A percentile compares a stretch with the other conserved stretches of the same genome.
Conservation (phyloP, 2,113 vertebrate genomes). For the Grantiella picta region DNA sequence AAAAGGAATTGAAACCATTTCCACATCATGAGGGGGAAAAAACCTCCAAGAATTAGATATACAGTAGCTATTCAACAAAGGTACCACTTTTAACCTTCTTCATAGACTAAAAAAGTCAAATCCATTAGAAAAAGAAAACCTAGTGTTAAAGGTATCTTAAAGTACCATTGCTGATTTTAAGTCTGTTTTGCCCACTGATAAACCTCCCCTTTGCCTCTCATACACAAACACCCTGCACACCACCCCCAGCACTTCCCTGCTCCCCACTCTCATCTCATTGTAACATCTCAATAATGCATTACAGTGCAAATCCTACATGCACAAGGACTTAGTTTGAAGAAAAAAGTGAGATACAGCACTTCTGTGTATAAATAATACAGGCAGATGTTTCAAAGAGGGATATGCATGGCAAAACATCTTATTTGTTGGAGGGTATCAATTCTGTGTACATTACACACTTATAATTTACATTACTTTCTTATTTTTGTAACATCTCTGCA, state of each 20-base stretch:
- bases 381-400: not conserved
- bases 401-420: not conserved
- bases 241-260: not conserved
- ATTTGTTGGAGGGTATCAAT: not conserved
- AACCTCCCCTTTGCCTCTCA: not conserved
- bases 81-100: constrained; percentile 40
- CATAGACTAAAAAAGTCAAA: constrained; percentile 10
- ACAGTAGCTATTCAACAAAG: not conserved
- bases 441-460: not conserved
- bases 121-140: not conserved
- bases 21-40: constrained; percentile 7
- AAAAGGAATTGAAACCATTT: constrained; percentile 65
- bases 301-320: not conserved
- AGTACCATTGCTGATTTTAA: not conserved
- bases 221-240: not conserved
- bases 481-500: not conserved
- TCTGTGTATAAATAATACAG: not conserved
- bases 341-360: not conserved
- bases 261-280: not conserved
- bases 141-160: not conserved
- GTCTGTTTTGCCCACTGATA: not conserved
- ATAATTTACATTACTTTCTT: constrained; percentile 43
- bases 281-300: not conserved
- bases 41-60: constrained; percentile 19
- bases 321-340: not conserved